Percentiles rank a stretch among this genome's conserved stretches.
Conservation (phyloP, 1,140 invertebrate species). For the Apis dorsata region DNA sequence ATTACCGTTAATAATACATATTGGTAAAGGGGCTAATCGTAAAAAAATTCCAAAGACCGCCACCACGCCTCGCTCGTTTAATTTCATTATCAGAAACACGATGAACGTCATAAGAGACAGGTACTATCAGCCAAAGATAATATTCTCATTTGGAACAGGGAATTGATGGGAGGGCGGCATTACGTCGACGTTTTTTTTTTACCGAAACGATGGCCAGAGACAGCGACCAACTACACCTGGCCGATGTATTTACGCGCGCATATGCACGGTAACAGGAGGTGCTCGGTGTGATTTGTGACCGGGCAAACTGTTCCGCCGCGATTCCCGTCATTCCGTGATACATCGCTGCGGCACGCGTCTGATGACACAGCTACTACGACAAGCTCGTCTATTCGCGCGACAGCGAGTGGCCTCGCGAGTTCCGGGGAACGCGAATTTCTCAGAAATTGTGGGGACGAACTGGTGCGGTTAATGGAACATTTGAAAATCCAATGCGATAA, state of each 20-base stretch:
- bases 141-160: neutral
- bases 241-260: slow-evolving; percentile 41
- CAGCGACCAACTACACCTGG: neutral
- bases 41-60: too few species aligned
- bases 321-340: slow-evolving; percentile 73
- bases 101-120: neutral
- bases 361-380: slow-evolving; percentile 67
- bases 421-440: neutral
- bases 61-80: too few species aligned
- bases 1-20: too few species aligned
- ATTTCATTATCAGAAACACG: too few species aligned
- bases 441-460: neutral
- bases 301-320: slow-evolving; percentile 58
- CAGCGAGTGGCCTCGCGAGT: neutral
- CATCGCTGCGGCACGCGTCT: slow-evolving; percentile 73
- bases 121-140: neutral
- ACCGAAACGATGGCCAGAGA: neutral
- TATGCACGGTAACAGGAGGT: slow-evolving; percentile 32
- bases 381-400: neutral
- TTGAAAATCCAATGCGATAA: too few species aligned
- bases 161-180: neutral
- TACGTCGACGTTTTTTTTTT: neutral
- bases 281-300: slow-evolving; percentile 73
- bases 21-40: too few species aligned
- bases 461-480: too few species aligned